Percentiles rank a stretch among this genome's conserved stretches.
Evolutionary conservation across 2,888 invertebrate species (phyloP).

Genomic region (Rugalucina vietnamica): DNA sequence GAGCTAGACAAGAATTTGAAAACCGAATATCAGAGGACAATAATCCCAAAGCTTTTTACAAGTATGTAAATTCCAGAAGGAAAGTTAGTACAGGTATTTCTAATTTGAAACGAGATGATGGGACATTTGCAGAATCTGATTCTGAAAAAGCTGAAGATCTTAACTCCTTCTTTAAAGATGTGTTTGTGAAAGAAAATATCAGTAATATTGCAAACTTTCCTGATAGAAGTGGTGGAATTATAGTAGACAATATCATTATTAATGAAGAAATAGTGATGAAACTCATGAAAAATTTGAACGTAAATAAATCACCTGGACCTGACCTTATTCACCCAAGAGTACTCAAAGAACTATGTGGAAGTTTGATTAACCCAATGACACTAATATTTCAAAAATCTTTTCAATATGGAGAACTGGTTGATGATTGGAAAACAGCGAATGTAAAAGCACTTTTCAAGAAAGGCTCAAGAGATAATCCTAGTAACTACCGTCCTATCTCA

Average conservation of each 20-base stretch:
- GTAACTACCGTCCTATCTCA: conserved; percentile 29
- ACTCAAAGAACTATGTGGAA: conserved; percentile 4
- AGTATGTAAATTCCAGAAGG: neutral
- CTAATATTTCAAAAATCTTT: conserved; percentile 25
- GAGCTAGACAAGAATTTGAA: conserved; percentile 17
- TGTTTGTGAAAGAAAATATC: neutral
- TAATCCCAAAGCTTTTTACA: conserved; percentile 25
- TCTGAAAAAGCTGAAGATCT: conserved; percentile 19
- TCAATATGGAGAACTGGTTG: conserved; percentile 7
- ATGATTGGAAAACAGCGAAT: conserved; percentile 29
- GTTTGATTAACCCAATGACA: neutral
- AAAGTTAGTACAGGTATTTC: conserved; percentile 1
- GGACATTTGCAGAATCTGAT: neutral
- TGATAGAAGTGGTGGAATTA: conserved; percentile 1
- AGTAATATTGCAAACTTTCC: neutral
- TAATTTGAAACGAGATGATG: neutral
- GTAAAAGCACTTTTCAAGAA: conserved; percentile 22
- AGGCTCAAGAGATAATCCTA: conserved; percentile 15
- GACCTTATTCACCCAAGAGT: conserved; percentile 11
- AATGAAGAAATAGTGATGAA: neutral
- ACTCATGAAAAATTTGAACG: conserved; percentile 4
- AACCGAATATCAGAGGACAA: neutral
- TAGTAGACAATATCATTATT: neutral
- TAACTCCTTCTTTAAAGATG: conserved; percentile 21
- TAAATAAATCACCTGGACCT: conserved; percentile 4